Percentiles rank a stretch among this genome's conserved stretches.
Evolutionary conservation across 2,888 invertebrate species (phyloP).

Genomic region (Arenicola marina): DNA sequence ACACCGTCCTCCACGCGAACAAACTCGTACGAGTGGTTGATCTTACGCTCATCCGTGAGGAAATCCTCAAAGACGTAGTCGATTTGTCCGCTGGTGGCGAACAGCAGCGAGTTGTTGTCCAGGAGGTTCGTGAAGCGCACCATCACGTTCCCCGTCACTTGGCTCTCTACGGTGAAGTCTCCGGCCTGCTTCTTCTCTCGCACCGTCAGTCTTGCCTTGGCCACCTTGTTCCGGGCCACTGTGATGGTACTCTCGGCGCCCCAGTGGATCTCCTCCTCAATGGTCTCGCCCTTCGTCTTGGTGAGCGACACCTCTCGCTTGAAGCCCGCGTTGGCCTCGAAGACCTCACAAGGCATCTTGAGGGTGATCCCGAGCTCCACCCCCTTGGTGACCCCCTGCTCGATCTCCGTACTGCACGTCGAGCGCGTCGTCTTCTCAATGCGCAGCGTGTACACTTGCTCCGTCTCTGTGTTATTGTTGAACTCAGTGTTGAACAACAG

Average conservation of each 20-base stretch:
- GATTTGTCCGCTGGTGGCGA: conserved; percentile 50
- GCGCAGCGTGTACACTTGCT: conserved; percentile 38
- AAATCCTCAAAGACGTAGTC: conserved; percentile 42
- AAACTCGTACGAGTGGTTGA: not conserved
- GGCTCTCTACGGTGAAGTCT: conserved; percentile 55
- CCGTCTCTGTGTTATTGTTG: conserved; percentile 34
- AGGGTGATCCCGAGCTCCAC: conserved; percentile 56
- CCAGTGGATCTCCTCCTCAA: conserved; percentile 56
- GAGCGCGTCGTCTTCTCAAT: conserved; percentile 38
- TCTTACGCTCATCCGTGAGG: conserved; percentile 35
- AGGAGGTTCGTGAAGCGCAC: conserved; percentile 57
- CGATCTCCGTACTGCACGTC: conserved; percentile 29
- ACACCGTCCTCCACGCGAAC: conserved; percentile 6
- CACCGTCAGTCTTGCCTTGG: conserved; percentile 56
- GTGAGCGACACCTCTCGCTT: conserved; percentile 58
- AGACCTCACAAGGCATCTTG: conserved; percentile 59
- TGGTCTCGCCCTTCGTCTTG: conserved; percentile 53
- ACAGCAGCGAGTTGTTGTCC: conserved; percentile 61
- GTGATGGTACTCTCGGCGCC: conserved; percentile 56
- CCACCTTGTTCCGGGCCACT: conserved; percentile 41
- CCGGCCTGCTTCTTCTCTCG: conserved; percentile 51
- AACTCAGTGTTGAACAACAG: conserved; percentile 39
- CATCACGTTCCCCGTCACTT: conserved; percentile 50
- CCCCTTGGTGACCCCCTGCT: conserved; percentile 44
- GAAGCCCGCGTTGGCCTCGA: conserved; percentile 59